phyloP scores from a whole-genome alignment of 2,113 vertebrate genomes.

The Xenopus laevis region DNA sequence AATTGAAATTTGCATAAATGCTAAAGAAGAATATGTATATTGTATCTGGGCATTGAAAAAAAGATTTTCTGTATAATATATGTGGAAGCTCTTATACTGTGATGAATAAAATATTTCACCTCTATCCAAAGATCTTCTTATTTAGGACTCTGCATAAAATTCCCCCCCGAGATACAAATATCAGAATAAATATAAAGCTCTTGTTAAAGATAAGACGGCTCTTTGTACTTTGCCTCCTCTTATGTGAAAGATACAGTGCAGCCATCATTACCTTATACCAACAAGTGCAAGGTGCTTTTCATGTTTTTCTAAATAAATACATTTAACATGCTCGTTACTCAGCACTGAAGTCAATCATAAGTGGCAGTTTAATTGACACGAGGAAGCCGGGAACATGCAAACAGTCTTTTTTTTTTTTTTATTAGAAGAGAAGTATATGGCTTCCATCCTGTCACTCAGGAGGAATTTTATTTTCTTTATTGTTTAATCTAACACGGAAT shows the following conservation, averaged over 20 bases:
- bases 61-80: too few relatives aligned
- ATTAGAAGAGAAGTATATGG: background rate
- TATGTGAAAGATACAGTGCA: background rate
- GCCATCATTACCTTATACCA: background rate
- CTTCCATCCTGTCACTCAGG: background rate
- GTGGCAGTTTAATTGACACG: conserved; percentile 1
- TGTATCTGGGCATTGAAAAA: too few relatives aligned
- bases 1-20: too few relatives aligned
- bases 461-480: background rate
- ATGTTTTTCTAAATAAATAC: background rate
- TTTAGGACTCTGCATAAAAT: background rate
- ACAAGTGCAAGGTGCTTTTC: background rate
- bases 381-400: background rate
- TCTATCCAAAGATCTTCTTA: too few relatives aligned
- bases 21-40: too few relatives aligned
- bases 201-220: background rate
- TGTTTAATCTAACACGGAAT: too few relatives aligned
- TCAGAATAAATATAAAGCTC: background rate
- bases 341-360: background rate
- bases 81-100: too few relatives aligned
- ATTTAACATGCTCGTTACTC: background rate
- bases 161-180: background rate
- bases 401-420: background rate
- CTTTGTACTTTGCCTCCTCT: background rate
- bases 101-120: too few relatives aligned